Evolutionary conservation across 2,888 invertebrate species (phyloP).

Genomic region (Cephus rjabovi): DNA sequence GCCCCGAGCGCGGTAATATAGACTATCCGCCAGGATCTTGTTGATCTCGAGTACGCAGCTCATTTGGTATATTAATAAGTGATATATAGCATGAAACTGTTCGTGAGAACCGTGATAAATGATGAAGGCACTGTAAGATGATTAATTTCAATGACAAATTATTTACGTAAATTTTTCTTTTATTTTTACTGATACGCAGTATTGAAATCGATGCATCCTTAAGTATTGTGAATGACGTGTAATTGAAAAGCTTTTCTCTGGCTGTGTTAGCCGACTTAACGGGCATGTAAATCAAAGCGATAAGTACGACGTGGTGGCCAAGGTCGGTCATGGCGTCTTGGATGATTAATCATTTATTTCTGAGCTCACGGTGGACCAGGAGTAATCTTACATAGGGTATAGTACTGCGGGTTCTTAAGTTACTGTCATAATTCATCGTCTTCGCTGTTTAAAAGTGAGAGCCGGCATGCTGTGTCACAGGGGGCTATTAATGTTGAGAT

Average conservation of each 20-base stretch:
- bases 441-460: neutral
- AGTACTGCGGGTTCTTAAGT: neutral
- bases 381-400: neutral
- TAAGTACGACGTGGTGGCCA: slow-evolving; percentile 41
- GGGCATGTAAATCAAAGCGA: slow-evolving; percentile 46
- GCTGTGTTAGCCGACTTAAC: slow-evolving; percentile 44
- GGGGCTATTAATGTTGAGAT: neutral
- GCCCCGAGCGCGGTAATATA: slow-evolving; percentile 37
- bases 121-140: neutral
- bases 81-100: neutral
- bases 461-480: neutral
- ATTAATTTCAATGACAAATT: neutral
- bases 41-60: neutral
- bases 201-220: slow-evolving; percentile 27
- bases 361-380: slow-evolving; percentile 4
- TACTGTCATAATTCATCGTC: neutral
- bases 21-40: slow-evolving; percentile 21
- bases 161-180: neutral
- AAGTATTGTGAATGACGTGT: slow-evolving; percentile 26
- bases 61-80: neutral
- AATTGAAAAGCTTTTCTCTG: slow-evolving; percentile 30
- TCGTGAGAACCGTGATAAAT: neutral
- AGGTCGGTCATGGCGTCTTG: slow-evolving; percentile 24
- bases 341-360: slow-evolving; percentile 36
- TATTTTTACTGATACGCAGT: neutral